A percentile compares a stretch with the other conserved stretches of the same genome.
These are phyloP conservation scores for Urocolius indicus DNA, from an alignment of 2,113 vertebrate species.

Conservation along the genomic window DNA sequence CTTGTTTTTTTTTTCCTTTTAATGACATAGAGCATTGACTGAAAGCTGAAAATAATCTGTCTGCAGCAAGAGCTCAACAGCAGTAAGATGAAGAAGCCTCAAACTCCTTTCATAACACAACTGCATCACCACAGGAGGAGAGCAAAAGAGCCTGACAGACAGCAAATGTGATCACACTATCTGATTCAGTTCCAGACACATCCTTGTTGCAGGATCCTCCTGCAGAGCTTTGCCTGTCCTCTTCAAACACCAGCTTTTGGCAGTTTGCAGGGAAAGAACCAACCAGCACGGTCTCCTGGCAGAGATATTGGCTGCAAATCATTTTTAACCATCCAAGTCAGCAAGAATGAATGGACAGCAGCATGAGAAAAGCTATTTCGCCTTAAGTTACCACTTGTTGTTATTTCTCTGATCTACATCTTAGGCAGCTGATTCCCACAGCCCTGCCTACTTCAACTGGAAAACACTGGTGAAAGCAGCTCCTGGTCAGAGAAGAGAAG, in stretches of 20 bases:
- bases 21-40: neutral
- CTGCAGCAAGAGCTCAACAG: neutral
- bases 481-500: neutral
- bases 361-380: neutral
- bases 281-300: neutral
- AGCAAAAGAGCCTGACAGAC: neutral
- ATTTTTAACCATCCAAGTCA: neutral
- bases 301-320: neutral
- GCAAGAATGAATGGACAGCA: neutral
- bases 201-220: neutral
- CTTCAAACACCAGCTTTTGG: neutral
- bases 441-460: neutral
- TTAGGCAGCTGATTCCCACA: neutral
- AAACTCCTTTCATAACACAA: neutral
- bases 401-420: neutral
- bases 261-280: neutral
- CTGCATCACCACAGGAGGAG: neutral
- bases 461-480: neutral
- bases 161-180: neutral
- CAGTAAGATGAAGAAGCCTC: neutral
- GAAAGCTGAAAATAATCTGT: neutral
- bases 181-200: neutral
- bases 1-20: neutral
- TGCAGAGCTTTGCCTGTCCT: neutral
- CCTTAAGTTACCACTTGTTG: neutral